phyloP scores from a whole-genome alignment of 1,140 invertebrate species.

The Coptotermes formosanus region DNA sequence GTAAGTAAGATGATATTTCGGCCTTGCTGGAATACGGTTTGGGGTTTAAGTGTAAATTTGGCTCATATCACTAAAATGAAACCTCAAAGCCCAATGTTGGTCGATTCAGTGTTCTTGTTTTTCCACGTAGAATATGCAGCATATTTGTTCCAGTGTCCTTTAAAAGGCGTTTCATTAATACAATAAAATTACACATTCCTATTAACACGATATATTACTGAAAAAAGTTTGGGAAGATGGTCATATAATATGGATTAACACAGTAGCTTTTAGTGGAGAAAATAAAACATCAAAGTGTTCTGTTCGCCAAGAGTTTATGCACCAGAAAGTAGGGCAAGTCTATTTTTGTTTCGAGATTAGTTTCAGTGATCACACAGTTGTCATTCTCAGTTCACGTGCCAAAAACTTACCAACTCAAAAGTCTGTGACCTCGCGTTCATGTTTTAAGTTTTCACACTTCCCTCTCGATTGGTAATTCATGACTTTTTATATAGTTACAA shows the following conservation, averaged over 20 bases:
- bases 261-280: not conserved
- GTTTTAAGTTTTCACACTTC: constrained; percentile 38
- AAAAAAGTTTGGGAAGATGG: too few species aligned
- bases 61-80: too few species aligned
- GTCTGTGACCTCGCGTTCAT: constrained; percentile 89
- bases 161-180: too few species aligned
- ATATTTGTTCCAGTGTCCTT: too few species aligned
- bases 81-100: too few species aligned
- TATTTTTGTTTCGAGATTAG: constrained; percentile 29
- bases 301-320: not conserved
- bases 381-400: not conserved
- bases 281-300: not conserved
- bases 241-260: not conserved
- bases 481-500: constrained; percentile 14
- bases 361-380: not conserved
- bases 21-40: too few species aligned
- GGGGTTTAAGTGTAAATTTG: too few species aligned
- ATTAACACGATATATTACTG: too few species aligned
- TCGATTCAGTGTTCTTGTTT: too few species aligned
- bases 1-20: too few species aligned
- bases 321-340: not conserved
- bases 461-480: constrained; percentile 31
- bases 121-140: too few species aligned
- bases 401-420: constrained; percentile 69
- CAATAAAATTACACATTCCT: too few species aligned